A percentile compares a stretch with the other conserved stretches of the same genome.
These are phyloP conservation scores for Cordilura impudica DNA, from an alignment of 2,888 invertebrate genomes.

Conservation along the genomic window DNA sequence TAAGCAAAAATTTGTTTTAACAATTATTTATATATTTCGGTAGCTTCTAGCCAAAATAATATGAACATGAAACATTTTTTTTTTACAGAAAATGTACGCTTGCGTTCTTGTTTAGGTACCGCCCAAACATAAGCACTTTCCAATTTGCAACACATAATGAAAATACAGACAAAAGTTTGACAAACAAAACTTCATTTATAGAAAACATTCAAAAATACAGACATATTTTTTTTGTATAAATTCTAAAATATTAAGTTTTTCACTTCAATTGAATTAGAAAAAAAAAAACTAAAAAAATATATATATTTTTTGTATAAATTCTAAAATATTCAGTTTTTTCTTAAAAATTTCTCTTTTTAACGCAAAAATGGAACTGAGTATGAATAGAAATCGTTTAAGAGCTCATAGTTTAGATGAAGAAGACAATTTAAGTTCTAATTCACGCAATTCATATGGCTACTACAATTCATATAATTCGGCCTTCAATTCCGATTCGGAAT, in stretches of 20 bases:
- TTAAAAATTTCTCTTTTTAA: not conserved
- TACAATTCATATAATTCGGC: constrained; percentile 26
- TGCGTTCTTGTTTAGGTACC: too few species aligned
- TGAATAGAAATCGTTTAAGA: constrained; percentile 12
- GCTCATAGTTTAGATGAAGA: constrained; percentile 60
- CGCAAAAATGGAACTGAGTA: constrained; percentile 15
- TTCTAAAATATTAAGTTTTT: too few species aligned
- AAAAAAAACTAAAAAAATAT: constrained; percentile 1
- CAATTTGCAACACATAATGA: too few species aligned
- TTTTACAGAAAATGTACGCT: too few species aligned
- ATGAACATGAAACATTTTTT: too few species aligned
- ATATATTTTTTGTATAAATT: constrained; percentile 25
- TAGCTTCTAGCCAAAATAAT: constrained; percentile 17
- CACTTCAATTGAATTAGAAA: too few species aligned
- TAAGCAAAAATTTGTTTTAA: not conserved
- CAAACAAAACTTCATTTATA: constrained; percentile 31
- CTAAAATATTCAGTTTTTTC: constrained; percentile 5
- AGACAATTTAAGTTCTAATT: constrained; percentile 63
- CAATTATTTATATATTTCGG: not conserved
- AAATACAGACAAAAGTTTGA: too few species aligned
- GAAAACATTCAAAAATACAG: not conserved
- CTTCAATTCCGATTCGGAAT: constrained; percentile 51
- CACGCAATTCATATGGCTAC: constrained; percentile 53
- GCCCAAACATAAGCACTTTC: too few species aligned
- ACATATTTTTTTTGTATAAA: constrained; percentile 19